These are phyloP conservation scores for Eudyptes chrysolophus DNA, from an alignment of 2,113 vertebrate species.

Conservation along the genomic window DNA sequence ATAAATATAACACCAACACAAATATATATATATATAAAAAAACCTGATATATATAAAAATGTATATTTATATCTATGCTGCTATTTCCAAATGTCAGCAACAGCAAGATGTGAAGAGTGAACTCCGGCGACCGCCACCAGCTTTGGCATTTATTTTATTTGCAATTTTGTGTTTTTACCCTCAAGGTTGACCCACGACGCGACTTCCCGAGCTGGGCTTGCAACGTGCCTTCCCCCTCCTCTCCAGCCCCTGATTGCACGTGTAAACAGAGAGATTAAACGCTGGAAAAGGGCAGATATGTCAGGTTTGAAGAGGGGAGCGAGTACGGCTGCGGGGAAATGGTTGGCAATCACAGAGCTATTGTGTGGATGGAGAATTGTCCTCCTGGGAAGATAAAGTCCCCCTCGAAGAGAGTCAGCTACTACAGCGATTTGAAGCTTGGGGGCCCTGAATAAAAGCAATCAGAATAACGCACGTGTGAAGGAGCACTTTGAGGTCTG, in stretches of 20 bases:
- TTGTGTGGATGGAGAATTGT: neutral
- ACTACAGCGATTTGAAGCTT: neutral
- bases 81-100: neutral
- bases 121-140: fast-evolving
- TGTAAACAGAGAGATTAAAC: neutral
- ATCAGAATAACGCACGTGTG: neutral
- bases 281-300: neutral
- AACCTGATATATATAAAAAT: neutral
- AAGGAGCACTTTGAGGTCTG: neutral
- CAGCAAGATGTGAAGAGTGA: neutral
- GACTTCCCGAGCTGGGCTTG: neutral
- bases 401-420: neutral
- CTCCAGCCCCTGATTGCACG: neutral
- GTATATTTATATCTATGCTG: neutral
- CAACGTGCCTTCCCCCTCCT: neutral
- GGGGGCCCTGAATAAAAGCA: neutral
- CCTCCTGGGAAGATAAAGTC: neutral
- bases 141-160: neutral
- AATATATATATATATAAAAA: neutral
- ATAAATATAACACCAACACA: neutral
- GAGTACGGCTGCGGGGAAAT: neutral
- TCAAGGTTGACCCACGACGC: neutral
- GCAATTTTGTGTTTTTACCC: neutral
- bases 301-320: neutral
- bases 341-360: neutral